phyloP scores from a whole-genome alignment of 2,888 invertebrate species.

The Ptycholaimellus sp. region DNA sequence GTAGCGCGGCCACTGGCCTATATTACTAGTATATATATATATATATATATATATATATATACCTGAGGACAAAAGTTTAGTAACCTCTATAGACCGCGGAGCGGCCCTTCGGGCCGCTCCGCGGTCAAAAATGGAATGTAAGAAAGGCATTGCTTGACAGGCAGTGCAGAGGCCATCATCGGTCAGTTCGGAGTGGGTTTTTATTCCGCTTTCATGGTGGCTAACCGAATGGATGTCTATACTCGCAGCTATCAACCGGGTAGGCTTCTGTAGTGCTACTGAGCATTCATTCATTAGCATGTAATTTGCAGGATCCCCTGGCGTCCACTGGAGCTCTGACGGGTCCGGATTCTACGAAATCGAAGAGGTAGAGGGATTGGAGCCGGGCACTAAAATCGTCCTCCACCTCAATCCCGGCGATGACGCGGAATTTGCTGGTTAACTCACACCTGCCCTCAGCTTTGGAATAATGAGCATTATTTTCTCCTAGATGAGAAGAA shows the following conservation, averaged over 20 bases:
- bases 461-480: neutral
- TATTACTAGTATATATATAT: too few relatives aligned
- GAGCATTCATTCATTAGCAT: neutral
- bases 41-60: too few relatives aligned
- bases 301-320: neutral
- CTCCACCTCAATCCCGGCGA: slow-evolving; percentile 60
- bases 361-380: slow-evolving; percentile 54
- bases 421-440: slow-evolving; percentile 46
- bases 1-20: too few relatives aligned
- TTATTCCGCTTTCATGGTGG: slow-evolving; percentile 91
- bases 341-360: slow-evolving; percentile 69
- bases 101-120: too few relatives aligned
- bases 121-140: too few relatives aligned
- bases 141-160: too few relatives aligned
- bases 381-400: slow-evolving; percentile 72
- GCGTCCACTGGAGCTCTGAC: slow-evolving; percentile 9
- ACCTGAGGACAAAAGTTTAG: too few relatives aligned
- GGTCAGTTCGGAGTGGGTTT: slow-evolving; percentile 97
- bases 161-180: slow-evolving; percentile 49
- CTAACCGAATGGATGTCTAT: slow-evolving; percentile 78
- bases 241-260: slow-evolving; percentile 77
- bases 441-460: neutral
- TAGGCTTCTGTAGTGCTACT: slow-evolving; percentile 22
- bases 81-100: too few relatives aligned
- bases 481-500: neutral